A percentile compares a stretch with the other conserved stretches of the same genome.
phyloP scores from a whole-genome alignment of 2,797 vertebrate genomes.

The Thripadectes ignobilis region DNA sequence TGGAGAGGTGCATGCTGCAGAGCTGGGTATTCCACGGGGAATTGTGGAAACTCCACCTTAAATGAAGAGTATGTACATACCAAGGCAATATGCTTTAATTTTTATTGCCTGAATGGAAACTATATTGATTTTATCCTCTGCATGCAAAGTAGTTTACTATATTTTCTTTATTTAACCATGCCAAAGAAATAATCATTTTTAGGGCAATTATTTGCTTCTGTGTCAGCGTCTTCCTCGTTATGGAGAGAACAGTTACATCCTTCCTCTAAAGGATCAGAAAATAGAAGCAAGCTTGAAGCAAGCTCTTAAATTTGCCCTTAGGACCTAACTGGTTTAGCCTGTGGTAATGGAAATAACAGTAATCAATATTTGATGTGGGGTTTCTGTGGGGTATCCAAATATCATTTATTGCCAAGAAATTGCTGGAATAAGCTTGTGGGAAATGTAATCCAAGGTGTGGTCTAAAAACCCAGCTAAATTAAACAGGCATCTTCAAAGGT shows the following conservation, averaged over 20 bases:
- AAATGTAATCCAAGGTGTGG: neutral
- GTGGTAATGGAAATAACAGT: neutral
- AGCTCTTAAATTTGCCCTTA: neutral
- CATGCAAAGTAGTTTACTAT: constrained; percentile 3
- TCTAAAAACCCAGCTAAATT: constrained; percentile 7
- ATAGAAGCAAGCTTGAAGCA: neutral
- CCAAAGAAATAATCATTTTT: neutral
- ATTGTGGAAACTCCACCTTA: constrained; percentile 14
- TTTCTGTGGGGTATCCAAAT: constrained; percentile 47
- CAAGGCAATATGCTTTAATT: neutral
- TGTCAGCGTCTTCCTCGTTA: neutral
- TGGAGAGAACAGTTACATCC: neutral
- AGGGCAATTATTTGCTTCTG: constrained; percentile 26
- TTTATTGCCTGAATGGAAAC: neutral
- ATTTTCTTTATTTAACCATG: neutral
- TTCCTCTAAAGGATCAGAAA: neutral
- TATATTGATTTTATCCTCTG: constrained; percentile 39
- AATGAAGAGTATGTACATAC: neutral
- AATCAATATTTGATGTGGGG: constrained; percentile 16
- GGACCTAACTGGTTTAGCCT: neutral
- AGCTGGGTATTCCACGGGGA: constrained; percentile 9
- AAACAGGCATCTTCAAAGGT: constrained; percentile 8
- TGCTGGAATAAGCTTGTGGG: neutral
- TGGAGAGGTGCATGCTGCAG: constrained; percentile 24
- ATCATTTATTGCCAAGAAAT: constrained; percentile 24